phyloP scores from a whole-genome alignment of 2,888 invertebrate species.

The Ramazzottius varieornatus region DNA sequence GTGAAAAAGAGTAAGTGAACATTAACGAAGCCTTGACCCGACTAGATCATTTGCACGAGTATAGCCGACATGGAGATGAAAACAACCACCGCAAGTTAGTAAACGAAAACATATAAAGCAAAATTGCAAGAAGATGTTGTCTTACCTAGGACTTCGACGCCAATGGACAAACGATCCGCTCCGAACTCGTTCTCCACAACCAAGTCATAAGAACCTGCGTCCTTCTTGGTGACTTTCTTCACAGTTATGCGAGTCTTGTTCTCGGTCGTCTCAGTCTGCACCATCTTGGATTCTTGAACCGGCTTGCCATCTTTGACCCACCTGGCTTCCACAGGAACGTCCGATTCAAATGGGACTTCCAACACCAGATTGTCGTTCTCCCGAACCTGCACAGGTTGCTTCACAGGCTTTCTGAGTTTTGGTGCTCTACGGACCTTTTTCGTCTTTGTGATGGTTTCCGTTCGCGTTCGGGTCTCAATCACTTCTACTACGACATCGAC shows the following conservation, averaged over 20 bases:
- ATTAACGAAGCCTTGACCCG: too few species aligned
- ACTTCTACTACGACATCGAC: constrained; percentile 12
- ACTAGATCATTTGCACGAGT: too few species aligned
- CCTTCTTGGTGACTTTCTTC: constrained; percentile 9
- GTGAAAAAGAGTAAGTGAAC: too few species aligned
- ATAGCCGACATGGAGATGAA: too few species aligned
- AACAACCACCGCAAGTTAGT: too few species aligned
- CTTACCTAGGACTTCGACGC: constrained; percentile 12
- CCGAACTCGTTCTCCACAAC: constrained; percentile 13
- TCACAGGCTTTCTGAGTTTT: constrained; percentile 5
- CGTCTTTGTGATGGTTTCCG: background rate
- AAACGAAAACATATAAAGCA: background rate
- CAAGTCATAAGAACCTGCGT: constrained; percentile 12
- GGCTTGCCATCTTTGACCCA: constrained; percentile 14
- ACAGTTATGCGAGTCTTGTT: constrained; percentile 14
- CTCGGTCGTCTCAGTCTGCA: constrained; percentile 12
- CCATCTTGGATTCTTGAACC: constrained; percentile 8
- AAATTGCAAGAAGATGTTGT: too few species aligned
- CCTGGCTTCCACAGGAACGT: constrained; percentile 11
- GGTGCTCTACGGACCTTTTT: background rate
- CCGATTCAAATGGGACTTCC: constrained; percentile 10
- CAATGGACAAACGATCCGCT: constrained; percentile 9
- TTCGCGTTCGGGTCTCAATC: background rate
- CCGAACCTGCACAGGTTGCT: constrained; percentile 6
- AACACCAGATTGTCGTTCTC: constrained; percentile 10